phyloP scores from a whole-genome alignment of 2,888 invertebrate genomes.

The Ptychoptera albimana region DNA sequence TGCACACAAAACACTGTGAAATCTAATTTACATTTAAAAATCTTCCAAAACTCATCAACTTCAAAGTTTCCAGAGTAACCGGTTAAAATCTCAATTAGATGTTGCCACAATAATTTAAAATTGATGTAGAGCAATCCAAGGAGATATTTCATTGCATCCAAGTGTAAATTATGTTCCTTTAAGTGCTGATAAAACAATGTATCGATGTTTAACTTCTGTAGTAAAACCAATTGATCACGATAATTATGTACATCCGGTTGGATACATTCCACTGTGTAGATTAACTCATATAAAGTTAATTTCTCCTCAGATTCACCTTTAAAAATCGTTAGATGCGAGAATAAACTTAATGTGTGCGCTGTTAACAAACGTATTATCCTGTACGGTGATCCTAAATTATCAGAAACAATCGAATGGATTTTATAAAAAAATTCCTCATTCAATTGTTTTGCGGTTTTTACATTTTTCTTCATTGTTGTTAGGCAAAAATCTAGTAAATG shows the following conservation, averaged over 20 bases:
- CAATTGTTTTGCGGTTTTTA: slow-evolving; percentile 29
- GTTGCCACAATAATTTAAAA: slow-evolving; percentile 81
- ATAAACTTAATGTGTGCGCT: slow-evolving; percentile 51
- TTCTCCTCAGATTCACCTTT: background rate
- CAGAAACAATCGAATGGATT: slow-evolving; percentile 37
- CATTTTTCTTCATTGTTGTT: slow-evolving; percentile 17
- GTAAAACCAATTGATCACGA: slow-evolving; percentile 53
- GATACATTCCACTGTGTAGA: slow-evolving; percentile 54
- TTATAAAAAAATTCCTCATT: slow-evolving; percentile 30
- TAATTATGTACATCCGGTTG: slow-evolving; percentile 61
- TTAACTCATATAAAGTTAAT: slow-evolving; percentile 41
- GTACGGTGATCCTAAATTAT: slow-evolving; percentile 50
- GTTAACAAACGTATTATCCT: slow-evolving; percentile 53
- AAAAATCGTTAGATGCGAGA: background rate
- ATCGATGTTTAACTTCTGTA: slow-evolving; percentile 57
- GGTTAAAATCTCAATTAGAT: slow-evolving; percentile 56
- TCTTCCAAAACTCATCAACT: slow-evolving; percentile 52
- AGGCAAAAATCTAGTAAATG: slow-evolving; percentile 38
- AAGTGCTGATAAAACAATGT: slow-evolving; percentile 37
- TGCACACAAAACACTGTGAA: too few species aligned
- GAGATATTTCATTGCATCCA: slow-evolving; percentile 59
- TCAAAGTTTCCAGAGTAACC: slow-evolving; percentile 50
- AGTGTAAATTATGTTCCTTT: slow-evolving; percentile 39
- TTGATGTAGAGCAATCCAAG: slow-evolving; percentile 72
- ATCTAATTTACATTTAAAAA: slow-evolving; percentile 36